Percentiles rank a stretch among this genome's conserved stretches.
These are phyloP conservation scores for Aegithalos caudatus DNA, from an alignment of 2,113 vertebrate genomes.

Conservation along the genomic window DNA sequence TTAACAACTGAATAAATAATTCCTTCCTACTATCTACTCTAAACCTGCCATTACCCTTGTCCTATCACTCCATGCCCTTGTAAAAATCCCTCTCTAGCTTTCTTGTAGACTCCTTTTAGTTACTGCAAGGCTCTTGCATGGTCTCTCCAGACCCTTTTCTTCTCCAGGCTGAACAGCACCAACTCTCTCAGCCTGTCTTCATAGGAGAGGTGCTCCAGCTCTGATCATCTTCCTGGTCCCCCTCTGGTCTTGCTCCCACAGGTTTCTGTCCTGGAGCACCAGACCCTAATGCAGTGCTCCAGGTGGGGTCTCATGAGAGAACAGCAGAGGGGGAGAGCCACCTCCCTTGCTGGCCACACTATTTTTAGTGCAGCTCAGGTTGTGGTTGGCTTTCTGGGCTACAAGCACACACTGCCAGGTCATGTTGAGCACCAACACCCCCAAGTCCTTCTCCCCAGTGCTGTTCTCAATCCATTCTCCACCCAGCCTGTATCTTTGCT, in stretches of 20 bases:
- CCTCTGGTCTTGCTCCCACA: rapidly evolving
- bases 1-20: neutral
- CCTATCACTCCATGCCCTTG: neutral
- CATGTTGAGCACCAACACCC: neutral
- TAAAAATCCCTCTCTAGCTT: neutral
- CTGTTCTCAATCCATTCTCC: neutral
- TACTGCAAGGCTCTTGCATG: too few species aligned
- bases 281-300: neutral
- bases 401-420: neutral
- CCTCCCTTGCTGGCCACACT: rapidly evolving
- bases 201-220: neutral
- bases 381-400: rapidly evolving
- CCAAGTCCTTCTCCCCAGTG: neutral
- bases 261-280: neutral
- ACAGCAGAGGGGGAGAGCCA: neutral
- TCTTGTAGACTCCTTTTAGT: neutral
- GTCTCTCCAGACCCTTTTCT: neutral
- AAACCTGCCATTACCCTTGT: neutral
- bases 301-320: neutral
- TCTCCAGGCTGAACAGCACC: neutral
- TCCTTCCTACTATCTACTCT: neutral
- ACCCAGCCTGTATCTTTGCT: neutral
- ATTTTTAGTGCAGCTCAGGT: neutral
- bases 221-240: neutral
- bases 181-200: neutral